These are phyloP conservation scores for Cybosia mesomella DNA, from an alignment of 2,888 invertebrate genomes.

Conservation along the genomic window DNA sequence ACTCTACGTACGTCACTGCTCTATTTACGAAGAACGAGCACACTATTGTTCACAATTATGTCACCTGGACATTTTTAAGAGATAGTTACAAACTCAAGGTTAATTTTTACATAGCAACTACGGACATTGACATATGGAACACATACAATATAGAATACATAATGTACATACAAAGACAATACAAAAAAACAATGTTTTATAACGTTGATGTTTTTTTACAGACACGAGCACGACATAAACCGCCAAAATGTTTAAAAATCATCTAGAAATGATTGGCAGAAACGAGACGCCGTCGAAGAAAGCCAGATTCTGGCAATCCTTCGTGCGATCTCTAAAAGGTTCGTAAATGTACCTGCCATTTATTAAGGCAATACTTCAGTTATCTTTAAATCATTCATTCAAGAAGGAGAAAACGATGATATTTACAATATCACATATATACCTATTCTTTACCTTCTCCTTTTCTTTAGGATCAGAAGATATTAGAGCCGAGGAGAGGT, in stretches of 20 bases:
- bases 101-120: conserved; percentile 48
- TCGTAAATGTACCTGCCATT: conserved; percentile 60
- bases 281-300: conserved; percentile 97
- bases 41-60: conserved; percentile 79
- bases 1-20: conserved; percentile 80
- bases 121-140: conserved; percentile 8
- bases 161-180: not conserved
- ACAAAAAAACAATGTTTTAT: not conserved
- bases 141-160: conserved; percentile 3
- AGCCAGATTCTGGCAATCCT: conserved; percentile 97
- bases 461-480: conserved; percentile 92
- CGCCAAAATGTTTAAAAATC: conserved; percentile 95
- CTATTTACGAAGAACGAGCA: conserved; percentile 79
- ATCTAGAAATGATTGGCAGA: conserved; percentile 97
- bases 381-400: not conserved
- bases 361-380: not conserved
- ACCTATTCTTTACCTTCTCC: no score
- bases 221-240: conserved; percentile 93
- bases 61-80: conserved; percentile 73
- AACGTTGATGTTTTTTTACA: conserved; percentile 71
- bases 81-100: conserved; percentile 66
- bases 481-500: conserved; percentile 95
- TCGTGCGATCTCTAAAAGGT: conserved; percentile 97
- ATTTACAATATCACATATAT: not conserved
- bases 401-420: not conserved